phyloP scores from a whole-genome alignment of 2,888 invertebrate genomes.

The Ornithoptera priamus region DNA sequence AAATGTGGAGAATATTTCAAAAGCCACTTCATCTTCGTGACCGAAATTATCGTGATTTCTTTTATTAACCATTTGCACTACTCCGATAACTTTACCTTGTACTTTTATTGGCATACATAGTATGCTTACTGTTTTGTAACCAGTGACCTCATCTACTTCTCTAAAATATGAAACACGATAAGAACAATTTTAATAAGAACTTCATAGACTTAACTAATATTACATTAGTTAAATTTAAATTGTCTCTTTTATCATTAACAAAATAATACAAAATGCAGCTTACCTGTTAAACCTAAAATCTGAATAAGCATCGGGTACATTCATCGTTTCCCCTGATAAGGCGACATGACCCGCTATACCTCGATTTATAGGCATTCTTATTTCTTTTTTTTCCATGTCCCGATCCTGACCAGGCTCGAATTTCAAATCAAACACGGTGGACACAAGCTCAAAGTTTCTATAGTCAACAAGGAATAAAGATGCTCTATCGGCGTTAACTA shows the following conservation, averaged over 20 bases:
- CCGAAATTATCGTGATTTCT: constrained; percentile 76
- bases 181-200: not conserved
- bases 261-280: not conserved
- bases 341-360: constrained; percentile 93
- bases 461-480: constrained; percentile 90
- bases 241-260: not conserved
- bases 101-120: constrained; percentile 94
- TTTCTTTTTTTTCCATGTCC: constrained; percentile 71
- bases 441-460: constrained; percentile 86
- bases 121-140: constrained; percentile 86
- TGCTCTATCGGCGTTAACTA: constrained; percentile 91
- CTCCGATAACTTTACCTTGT: constrained; percentile 87
- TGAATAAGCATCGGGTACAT: constrained; percentile 90
- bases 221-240: not conserved
- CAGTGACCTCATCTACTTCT: constrained; percentile 83
- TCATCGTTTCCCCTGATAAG: constrained; percentile 88
- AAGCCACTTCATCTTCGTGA: constrained; percentile 87
- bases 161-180: constrained; percentile 46
- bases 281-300: constrained; percentile 85
- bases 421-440: constrained; percentile 88
- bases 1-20: constrained; percentile 91
- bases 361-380: constrained; percentile 85
- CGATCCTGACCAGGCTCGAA: constrained; percentile 49
- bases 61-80: constrained; percentile 93
- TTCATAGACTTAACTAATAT: not conserved